Percentiles rank a stretch among this genome's conserved stretches.
Conservation (phyloP, 1,140 invertebrate species). For the Meloidogyne exigua region DNA sequence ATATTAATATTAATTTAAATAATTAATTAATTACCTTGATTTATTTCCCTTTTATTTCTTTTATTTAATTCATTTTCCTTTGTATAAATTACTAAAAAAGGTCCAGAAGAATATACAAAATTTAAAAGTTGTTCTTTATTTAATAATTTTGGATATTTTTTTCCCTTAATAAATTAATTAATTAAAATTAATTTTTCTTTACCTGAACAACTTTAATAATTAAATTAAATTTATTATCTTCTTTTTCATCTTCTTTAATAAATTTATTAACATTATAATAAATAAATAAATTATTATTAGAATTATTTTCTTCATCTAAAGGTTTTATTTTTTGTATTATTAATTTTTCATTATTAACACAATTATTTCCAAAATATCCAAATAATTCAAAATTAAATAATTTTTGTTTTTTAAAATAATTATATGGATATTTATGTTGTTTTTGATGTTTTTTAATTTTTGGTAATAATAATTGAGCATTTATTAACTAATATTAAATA, state of each 20-base stretch:
- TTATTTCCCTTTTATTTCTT: neutral
- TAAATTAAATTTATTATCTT: neutral
- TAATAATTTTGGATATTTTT: neutral
- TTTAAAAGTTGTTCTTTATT: neutral
- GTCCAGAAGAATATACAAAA: conserved; percentile 11
- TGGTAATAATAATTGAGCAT: neutral
- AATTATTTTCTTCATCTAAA: neutral
- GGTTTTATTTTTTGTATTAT: neutral
- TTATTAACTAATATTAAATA: neutral
- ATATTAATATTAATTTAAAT: neutral
- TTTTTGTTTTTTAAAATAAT: neutral
- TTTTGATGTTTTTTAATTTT: neutral
- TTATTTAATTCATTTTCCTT: neutral
- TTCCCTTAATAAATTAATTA: neutral
- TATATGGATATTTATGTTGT: neutral
- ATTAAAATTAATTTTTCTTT: neutral
- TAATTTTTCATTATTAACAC: neutral
- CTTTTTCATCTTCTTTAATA: neutral
- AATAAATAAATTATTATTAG: neutral
- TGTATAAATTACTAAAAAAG: conserved; percentile 24
- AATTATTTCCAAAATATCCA: neutral
- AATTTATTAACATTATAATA: neutral
- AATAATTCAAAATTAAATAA: neutral
- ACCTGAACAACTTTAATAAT: neutral
- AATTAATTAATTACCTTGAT: neutral